A percentile compares a stretch with the other conserved stretches of the same genome.
These are phyloP conservation scores for Chymomyza caudatula DNA, from an alignment of 2,888 invertebrate genomes.

Conservation along the genomic window DNA sequence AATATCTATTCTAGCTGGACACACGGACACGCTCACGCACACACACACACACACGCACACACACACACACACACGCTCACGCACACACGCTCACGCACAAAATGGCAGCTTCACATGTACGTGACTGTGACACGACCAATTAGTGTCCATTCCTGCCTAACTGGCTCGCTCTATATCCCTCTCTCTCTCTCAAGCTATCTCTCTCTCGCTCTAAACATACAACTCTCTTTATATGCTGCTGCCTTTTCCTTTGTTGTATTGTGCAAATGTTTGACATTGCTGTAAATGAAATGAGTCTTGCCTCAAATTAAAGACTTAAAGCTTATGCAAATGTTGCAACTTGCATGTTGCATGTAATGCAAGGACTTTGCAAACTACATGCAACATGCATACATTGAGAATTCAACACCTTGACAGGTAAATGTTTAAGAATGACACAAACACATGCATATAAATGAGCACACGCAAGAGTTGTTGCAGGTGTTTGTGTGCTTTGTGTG, in stretches of 20 bases:
- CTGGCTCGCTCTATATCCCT: not conserved
- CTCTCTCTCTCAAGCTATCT: too few species aligned
- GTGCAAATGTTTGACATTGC: too few species aligned
- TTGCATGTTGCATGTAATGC: not conserved
- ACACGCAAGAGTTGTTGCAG: conserved; percentile 14
- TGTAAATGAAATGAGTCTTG: not conserved
- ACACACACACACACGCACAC: not conserved
- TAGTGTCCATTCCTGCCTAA: conserved; percentile 40
- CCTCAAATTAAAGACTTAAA: conserved; percentile 61
- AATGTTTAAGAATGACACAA: conserved; percentile 9
- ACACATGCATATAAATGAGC: conserved; percentile 49
- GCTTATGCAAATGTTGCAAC: conserved; percentile 42
- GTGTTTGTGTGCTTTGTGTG: not conserved
- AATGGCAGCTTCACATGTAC: conserved; percentile 31
- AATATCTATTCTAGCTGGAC: conserved; percentile 4
- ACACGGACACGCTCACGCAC: not conserved
- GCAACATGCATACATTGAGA: conserved; percentile 28
- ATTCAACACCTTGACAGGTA: conserved; percentile 53
- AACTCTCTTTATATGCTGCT: too few species aligned
- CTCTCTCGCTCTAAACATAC: too few species aligned
- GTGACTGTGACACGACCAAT: conserved; percentile 69
- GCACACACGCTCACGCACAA: not conserved
- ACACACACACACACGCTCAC: not conserved
- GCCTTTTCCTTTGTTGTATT: too few species aligned
- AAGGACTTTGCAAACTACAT: not conserved